Base-by-base conservation (phyloP, 2,797 vertebrate species). In the Clamator glandarius region DNA sequence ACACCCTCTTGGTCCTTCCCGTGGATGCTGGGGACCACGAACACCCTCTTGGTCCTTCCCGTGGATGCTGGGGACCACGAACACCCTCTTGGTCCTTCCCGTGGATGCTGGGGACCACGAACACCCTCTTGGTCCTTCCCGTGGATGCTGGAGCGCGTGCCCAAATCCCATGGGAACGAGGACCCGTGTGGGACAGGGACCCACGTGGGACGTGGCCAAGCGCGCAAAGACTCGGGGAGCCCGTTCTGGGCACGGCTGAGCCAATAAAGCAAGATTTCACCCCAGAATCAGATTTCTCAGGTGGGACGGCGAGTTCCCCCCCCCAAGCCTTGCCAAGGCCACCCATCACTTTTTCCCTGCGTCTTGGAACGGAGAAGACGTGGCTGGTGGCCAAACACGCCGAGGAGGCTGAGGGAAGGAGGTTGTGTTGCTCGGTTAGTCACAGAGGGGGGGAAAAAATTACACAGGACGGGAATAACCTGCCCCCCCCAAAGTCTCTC, bases 121-220 rank as follows among this genome's bases (percentile, higher is more conserved):
- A 13, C 57, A 50, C 5, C 41, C 1, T 61, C 28, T 6, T 1
- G 1, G 20, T 15, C 35, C 35, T 18, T 20, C 50, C 21, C 1
- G 11, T n/a, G n/a, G n/a, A 20, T 36, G 36, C 42, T 72, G 2
- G 0, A 33, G 15, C 1, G 2, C 2, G 8, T 5, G 5, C 20
- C 28, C 52, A 21, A 20, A 33, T 12, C 57, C 33, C 7, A 1
- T 1, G 26, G 70, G 51, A 50, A 51, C 0, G 42, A 17, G 42
- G 42, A 44, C 16, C 39, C 1, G 1, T 1, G 2, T 15, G 44
- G 42, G 52, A 48, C 2, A 11, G 28, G 36, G 44, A 46, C 18
- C 44, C 15, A 46, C 44, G 44, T 46, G 44, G 44, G 46, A 46
- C 46, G 11, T 17, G 46, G 46, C n/a, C n/a, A n/a, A n/a, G n/a